A percentile compares a stretch with the other conserved stretches of the same genome.
These are phyloP conservation scores for Anguilla japonica DNA, from an alignment of 2,113 vertebrate genomes.

Conservation along the genomic window DNA sequence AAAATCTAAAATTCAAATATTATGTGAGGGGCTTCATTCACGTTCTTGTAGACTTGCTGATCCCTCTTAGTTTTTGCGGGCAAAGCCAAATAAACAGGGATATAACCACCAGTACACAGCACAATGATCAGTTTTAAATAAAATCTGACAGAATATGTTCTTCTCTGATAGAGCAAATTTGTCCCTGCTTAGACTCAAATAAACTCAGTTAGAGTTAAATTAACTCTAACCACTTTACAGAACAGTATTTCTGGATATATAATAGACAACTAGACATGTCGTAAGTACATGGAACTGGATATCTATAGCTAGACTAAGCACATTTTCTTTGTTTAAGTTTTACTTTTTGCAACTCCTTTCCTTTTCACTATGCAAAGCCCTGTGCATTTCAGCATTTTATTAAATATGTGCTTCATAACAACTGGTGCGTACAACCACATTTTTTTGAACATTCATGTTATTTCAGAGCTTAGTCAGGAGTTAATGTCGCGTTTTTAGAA, in stretches of 20 bases:
- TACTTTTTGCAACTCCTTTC: background rate
- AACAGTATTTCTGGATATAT: background rate
- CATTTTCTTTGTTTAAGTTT: no score
- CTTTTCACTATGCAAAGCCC: background rate
- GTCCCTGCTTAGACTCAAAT: no score
- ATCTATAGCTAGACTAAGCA: no score
- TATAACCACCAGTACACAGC: background rate
- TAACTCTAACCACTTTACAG: no score
- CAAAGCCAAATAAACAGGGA: background rate
- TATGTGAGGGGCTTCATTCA: background rate
- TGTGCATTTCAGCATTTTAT: background rate
- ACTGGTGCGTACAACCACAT: background rate
- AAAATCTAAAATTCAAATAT: background rate
- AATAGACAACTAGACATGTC: background rate
- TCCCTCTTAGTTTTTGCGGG: background rate
- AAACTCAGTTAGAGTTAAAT: no score
- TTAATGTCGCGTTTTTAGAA: background rate
- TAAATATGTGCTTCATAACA: background rate
- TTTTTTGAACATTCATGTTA: background rate
- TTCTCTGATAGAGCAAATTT: no score
- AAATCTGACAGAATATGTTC: no score
- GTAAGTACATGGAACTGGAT: background rate
- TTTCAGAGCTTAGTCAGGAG: background rate
- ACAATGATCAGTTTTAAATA: no score
- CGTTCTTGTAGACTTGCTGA: background rate